Evolutionary conservation across 2,797 vertebrate species (phyloP), one percentile per base, ranked within the genome.

Genomic region (Luscinia megarhynchos): DNA sequence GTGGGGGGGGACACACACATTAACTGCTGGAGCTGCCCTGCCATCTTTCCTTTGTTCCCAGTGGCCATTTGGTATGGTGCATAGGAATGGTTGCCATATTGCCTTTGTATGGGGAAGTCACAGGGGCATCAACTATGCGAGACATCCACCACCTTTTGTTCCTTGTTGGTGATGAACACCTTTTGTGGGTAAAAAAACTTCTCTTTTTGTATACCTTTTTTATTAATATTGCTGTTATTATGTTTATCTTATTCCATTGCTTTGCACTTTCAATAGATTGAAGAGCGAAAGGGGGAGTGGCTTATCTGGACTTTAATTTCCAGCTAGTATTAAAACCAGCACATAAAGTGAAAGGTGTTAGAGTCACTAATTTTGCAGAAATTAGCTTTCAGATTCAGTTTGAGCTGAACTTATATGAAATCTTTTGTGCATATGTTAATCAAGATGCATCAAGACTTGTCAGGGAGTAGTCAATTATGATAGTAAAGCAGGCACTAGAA

Each of bases 41-140:
- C 13, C 13, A 21, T 54, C 23, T 54, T 40, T 17, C 20, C 16
- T 26, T 69, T 69, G 55, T 7, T 68, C 48, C 34, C 55, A 61
- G 34, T 15, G 40, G 11, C 24, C 40, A 17, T 54, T 54, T 61
- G 16, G 13, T 46, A 38, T 12, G 13, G 13, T 8, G 6, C 13
- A 15, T 12, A 29, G 55, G 20, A 69, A 18, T 0, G 0, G 23
- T 24, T 40, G 9, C n/a, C 11, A 6, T 26, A 30, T 21, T 24
- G 13, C 20, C 13, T 46, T 54, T 34, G 6, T 54, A n/a, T 51
- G n/a, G 23, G 34, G 19, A 68, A 61, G 15, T 76, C 29, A 34
- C 11, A 11, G 5, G 24, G 9, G 18, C 34, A 46, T 0, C 0
- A 69, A 7, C 29, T 14, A 5, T 26, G 34, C 0, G 0, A 11